These are phyloP conservation scores for Luperina testacea DNA, from an alignment of 2,888 invertebrate species.

Conservation along the genomic window DNA sequence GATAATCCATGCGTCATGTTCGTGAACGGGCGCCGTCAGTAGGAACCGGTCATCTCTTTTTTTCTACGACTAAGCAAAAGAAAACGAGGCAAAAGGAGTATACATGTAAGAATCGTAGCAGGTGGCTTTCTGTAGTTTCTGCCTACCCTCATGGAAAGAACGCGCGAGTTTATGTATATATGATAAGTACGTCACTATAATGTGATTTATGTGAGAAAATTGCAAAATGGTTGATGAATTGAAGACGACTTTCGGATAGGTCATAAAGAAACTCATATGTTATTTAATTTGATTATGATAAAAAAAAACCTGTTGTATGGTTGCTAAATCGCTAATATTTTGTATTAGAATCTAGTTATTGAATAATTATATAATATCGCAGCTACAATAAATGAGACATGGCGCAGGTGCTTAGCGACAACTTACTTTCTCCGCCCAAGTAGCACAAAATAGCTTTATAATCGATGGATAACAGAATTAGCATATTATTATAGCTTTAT, in stretches of 20 bases:
- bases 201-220: constrained; percentile 32
- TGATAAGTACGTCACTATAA: constrained; percentile 4
- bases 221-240: constrained; percentile 10
- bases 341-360: constrained; percentile 9
- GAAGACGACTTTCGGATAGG: constrained; percentile 36
- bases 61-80: neutral
- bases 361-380: constrained; percentile 37
- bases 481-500: no score
- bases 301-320: constrained; percentile 9
- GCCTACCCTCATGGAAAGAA: no score
- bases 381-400: constrained; percentile 25
- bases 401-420: constrained; percentile 18
- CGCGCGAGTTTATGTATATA: no score
- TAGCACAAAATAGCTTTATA: no score
- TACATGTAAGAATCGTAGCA: no score
- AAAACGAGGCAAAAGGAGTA: neutral
- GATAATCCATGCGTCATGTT: no score
- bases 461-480: no score
- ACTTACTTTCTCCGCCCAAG: constrained; percentile 67
- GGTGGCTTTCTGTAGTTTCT: no score
- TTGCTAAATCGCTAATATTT: constrained; percentile 2
- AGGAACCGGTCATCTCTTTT: no score
- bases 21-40: no score
- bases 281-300: constrained; percentile 46
- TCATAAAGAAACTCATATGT: constrained; percentile 27